phyloP scores from a whole-genome alignment of 2,797 vertebrate genomes.

The Choloepus didactylus region DNA sequence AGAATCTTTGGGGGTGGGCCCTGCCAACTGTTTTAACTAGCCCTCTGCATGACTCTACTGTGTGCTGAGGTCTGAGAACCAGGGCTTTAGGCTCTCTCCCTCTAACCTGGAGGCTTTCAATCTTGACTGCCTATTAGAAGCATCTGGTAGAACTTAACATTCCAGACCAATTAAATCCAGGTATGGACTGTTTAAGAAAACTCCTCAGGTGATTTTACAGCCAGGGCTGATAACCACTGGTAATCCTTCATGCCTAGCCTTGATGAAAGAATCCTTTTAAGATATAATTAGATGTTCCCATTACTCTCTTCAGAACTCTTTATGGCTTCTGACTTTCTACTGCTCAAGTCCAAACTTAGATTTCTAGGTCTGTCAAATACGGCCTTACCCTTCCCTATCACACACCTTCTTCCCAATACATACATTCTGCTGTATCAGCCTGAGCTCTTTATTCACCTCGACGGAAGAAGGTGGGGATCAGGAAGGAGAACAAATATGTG shows the following conservation, averaged over 20 bases:
- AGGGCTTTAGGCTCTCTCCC: neutral
- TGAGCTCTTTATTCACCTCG: too few relatives aligned
- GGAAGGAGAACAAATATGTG: too few relatives aligned
- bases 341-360: neutral
- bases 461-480: too few relatives aligned
- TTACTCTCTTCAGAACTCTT: neutral
- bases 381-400: too few relatives aligned
- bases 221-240: neutral
- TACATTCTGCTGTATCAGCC: too few relatives aligned
- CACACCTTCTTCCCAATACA: too few relatives aligned
- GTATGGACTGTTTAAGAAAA: neutral
- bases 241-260: neutral
- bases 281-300: neutral
- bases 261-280: neutral
- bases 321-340: neutral
- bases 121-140: neutral
- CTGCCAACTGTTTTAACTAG: neutral
- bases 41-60: neutral
- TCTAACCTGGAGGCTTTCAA: neutral
- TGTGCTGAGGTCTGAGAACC: neutral
- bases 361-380: neutral
- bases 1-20: neutral
- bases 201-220: neutral
- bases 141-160: neutral
- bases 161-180: neutral